Evolutionary conservation across 2,797 vertebrate genomes (phyloP).

Genomic region (Catamblyrhynchus diadema): DNA sequence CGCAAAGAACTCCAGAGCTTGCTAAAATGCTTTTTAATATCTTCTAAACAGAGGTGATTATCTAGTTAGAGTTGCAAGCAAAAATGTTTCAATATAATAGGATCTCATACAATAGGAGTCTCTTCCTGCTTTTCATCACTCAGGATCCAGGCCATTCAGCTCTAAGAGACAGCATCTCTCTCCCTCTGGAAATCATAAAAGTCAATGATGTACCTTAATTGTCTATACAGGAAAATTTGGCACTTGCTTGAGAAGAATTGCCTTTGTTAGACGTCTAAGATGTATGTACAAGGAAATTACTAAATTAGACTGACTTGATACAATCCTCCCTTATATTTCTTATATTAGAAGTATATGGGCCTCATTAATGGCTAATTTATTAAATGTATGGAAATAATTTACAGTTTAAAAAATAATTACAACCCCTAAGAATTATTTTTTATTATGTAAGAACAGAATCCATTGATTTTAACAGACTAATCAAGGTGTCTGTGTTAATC

Average conservation of each 20-base stretch:
- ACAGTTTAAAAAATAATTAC: neutral
- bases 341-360: neutral
- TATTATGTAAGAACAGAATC: neutral
- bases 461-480: neutral
- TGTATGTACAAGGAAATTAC: neutral
- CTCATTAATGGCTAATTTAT: neutral
- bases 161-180: neutral
- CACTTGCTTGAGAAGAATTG: neutral
- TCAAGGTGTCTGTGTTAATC: neutral
- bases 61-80: neutral
- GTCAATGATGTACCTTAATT: neutral
- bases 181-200: neutral
- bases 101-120: neutral
- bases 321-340: neutral
- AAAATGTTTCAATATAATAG: neutral
- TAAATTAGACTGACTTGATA: neutral
- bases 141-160: neutral
- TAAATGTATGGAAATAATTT: neutral
- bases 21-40: neutral
- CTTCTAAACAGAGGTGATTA: neutral
- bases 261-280: neutral
- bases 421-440: neutral
- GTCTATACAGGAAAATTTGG: neutral
- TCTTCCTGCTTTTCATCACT: neutral
- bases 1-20: neutral